Conservation (phyloP, 2,888 invertebrate species). For the Tachina fera region DNA sequence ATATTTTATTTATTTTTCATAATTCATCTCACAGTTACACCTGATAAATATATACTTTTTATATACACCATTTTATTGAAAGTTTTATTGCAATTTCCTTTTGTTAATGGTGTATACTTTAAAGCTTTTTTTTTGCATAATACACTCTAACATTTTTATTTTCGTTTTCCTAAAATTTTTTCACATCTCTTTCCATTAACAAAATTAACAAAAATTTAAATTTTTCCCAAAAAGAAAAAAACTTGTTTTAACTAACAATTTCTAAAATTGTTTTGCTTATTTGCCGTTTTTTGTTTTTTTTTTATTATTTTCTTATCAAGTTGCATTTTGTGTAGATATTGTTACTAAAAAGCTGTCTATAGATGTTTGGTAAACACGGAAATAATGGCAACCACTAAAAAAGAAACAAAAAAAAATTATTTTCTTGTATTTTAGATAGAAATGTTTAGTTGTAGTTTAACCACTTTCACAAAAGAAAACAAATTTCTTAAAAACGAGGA, state of each 20-base stretch:
- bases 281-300: slow-evolving; percentile 8
- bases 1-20: not conserved
- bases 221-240: slow-evolving; percentile 48
- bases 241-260: slow-evolving; percentile 61
- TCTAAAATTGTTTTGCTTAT: slow-evolving; percentile 42
- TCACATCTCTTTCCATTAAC: slow-evolving; percentile 1
- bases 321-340: slow-evolving; percentile 19
- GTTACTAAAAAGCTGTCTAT: slow-evolving; percentile 16
- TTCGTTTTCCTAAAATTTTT: slow-evolving; percentile 12
- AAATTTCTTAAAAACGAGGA: slow-evolving; percentile 24
- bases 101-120: not conserved
- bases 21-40: not conserved
- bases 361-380: slow-evolving; percentile 64
- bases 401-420: slow-evolving; percentile 33
- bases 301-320: slow-evolving; percentile 23
- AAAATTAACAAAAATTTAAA: slow-evolving; percentile 58
- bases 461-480: slow-evolving; percentile 62
- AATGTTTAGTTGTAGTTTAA: slow-evolving; percentile 58
- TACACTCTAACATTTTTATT: not conserved
- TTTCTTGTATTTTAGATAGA: slow-evolving; percentile 49
- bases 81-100: not conserved
- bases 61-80: not conserved
- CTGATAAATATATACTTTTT: not conserved
- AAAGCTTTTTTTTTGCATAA: slow-evolving; percentile 1
- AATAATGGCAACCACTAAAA: slow-evolving; percentile 57